Evolutionary conservation across 2,113 vertebrate genomes (phyloP).

Genomic region (Saccopteryx leptura): DNA sequence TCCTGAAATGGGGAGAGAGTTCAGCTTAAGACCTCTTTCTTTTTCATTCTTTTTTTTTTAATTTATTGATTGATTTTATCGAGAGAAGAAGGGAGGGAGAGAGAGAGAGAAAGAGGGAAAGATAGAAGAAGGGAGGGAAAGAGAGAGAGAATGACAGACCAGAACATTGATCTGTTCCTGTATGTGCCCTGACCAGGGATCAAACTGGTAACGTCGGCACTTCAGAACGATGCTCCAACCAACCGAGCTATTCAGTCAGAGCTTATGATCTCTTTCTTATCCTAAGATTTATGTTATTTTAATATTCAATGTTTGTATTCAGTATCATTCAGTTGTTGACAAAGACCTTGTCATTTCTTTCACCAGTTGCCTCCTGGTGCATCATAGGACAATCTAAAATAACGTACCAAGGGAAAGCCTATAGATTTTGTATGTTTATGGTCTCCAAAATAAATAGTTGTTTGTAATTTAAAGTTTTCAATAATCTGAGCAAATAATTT

Average conservation of each 20-base stretch:
- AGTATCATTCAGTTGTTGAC: background rate
- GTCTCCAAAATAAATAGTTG: background rate
- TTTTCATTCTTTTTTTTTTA: too few species aligned
- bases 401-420: background rate
- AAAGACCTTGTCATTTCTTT: background rate
- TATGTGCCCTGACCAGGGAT: too few species aligned
- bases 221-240: too few species aligned
- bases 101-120: too few species aligned
- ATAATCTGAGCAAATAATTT: background rate
- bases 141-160: too few species aligned
- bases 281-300: background rate
- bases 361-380: background rate
- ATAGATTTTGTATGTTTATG: background rate
- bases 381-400: background rate
- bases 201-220: too few species aligned
- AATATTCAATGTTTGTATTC: background rate
- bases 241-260: too few species aligned
- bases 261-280: background rate
- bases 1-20: background rate
- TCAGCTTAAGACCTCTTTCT: background rate
- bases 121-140: too few species aligned
- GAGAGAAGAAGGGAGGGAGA: too few species aligned
- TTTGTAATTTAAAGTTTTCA: conserved; percentile 7
- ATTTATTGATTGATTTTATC: too few species aligned
- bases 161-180: too few species aligned